Base-by-base conservation (phyloP, 2,888 invertebrate species). In the Gasteruption jaculator region DNA sequence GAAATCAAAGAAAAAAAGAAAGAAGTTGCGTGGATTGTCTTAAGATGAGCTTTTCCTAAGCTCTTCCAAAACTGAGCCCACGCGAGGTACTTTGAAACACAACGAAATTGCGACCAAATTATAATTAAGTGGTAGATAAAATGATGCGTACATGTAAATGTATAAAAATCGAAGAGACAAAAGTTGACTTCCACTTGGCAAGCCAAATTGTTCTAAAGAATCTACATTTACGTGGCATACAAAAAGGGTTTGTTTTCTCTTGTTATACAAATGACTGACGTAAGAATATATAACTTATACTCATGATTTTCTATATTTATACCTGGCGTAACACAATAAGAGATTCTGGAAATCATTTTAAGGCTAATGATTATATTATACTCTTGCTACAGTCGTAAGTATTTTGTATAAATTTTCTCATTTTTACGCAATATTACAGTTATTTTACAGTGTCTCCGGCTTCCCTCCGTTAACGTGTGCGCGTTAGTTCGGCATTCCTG, bases 381-480 rank as follows among this genome's bases (percentile, higher is more conserved):
- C n/a, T n/a, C n/a, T n/a, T n/a, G n/a, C n/a, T n/a, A n/a, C n/a
- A n/a, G n/a, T 53, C 50, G 50, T 52, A 53, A 51, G 53, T 62
- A 58, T 47, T 52, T 58, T 52, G 56, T 63, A 61, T 63, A 64
- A 66, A 62, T 53, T 52, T 63, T 63, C n/a, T 14, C 62, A 64
- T 67, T 67, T 60, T 68, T 68, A 68, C 68, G 68, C 60, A 67
- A 68, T 66, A 50, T 61, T 68, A 68, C 68, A 68, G 8, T 26
- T 26, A 4, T 12, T 4, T 26, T 12, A 26, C 14, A 26, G 11
- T 26, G 26, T 11, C 26, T 26, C 14, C 26, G n/a, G n/a, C 26
- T 5, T 26, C 5, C 5, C n/a, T 26, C 11, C 8, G 5, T 4
- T 50, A 49, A 50, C 46, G 45, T 56, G 55, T 56, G 55, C 58